Evolutionary conservation across 2,113 vertebrate species (phyloP).

Genomic region (Hoplias malabaricus): DNA sequence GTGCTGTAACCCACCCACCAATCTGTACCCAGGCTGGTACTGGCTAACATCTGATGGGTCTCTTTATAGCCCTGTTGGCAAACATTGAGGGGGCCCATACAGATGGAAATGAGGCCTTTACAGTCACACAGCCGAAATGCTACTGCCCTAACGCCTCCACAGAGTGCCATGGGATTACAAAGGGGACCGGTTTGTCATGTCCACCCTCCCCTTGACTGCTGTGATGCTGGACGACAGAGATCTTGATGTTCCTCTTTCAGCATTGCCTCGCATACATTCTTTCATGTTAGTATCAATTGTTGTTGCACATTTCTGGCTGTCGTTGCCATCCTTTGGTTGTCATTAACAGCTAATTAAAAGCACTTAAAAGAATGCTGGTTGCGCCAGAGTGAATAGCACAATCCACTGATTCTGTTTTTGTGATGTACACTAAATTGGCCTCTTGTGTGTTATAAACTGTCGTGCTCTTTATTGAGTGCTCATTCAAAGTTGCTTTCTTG

Average conservation of each 20-base stretch:
- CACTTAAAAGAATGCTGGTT: slow-evolving; percentile 4
- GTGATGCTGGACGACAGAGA: slow-evolving; percentile 8
- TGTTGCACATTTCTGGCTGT: slow-evolving; percentile 15
- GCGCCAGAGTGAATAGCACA: neutral
- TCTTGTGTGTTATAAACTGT: slow-evolving; percentile 12
- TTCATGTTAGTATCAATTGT: slow-evolving; percentile 20
- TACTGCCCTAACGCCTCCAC: slow-evolving; percentile 48
- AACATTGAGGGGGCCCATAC: slow-evolving; percentile 44
- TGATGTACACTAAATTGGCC: neutral
- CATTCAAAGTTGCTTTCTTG: neutral
- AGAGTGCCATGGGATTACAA: slow-evolving; percentile 48
- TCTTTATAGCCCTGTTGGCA: slow-evolving; percentile 52
- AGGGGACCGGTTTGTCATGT: slow-evolving; percentile 50
- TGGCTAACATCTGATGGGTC: slow-evolving; percentile 45
- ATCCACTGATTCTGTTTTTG: slow-evolving; percentile 11
- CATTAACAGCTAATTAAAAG: slow-evolving; percentile 20
- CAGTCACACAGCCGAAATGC: slow-evolving; percentile 38
- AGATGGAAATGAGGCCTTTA: slow-evolving; percentile 56
- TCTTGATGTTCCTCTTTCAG: slow-evolving; percentile 30
- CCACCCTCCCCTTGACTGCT: slow-evolving; percentile 17
- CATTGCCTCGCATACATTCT: neutral
- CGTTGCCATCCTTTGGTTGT: slow-evolving; percentile 8
- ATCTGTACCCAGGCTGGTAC: slow-evolving; percentile 48
- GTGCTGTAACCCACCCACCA: slow-evolving; percentile 43
- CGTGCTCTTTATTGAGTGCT: neutral